Evolutionary conservation across 2,888 invertebrate genomes (phyloP), one percentile per base, ranked within the genome.

Genomic region (Oasisia sp.): DNA sequence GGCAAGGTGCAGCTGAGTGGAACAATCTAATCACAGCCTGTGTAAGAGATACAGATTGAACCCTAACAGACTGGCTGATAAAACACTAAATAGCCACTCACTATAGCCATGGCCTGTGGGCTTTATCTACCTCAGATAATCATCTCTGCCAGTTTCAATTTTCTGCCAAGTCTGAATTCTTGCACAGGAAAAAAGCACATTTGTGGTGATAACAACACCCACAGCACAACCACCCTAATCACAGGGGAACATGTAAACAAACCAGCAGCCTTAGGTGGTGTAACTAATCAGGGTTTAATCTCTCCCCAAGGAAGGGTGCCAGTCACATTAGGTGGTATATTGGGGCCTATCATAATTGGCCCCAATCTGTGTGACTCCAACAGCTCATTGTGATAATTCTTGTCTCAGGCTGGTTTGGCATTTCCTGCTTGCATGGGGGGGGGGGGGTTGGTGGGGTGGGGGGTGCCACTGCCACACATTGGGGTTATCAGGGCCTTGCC

Each of bases 331-430:
- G 27, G 74, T 74, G 27, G 19, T 19, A 27, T n/a, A 74, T 74
- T 74, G 74, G 14, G n/a, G 74, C 74, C 19, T 74, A 74, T 74
- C 74, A 74, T 74, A 74, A 74, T 74, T 74, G 74, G 74, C 74
- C 74, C 74, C 74, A 74, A 74, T 74, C 74, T 19, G 19, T 50
- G 74, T 27, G 19, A 27, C 9, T 50, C 12, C 12, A 50, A 14
- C 38, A 56, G 56, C 56, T n/a, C 74, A 74, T 74, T 74, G 27
- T 74, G 74, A 74, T 74, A 74, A 74, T 27, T 27, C 74, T 74
- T 74, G 74, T 74, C 74, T 74, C 27, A 5, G 19, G 14, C 27
- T 74, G 74, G 27, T 74, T 74, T 19, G 27, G 27, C 14, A 19
- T 74, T 74, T 74, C 74, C 27, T 74, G 74, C 74, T 74, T 74